A percentile compares a stretch with the other conserved stretches of the same genome.
phyloP scores from a whole-genome alignment of 2,113 vertebrate genomes.

The Scolopax mira region DNA sequence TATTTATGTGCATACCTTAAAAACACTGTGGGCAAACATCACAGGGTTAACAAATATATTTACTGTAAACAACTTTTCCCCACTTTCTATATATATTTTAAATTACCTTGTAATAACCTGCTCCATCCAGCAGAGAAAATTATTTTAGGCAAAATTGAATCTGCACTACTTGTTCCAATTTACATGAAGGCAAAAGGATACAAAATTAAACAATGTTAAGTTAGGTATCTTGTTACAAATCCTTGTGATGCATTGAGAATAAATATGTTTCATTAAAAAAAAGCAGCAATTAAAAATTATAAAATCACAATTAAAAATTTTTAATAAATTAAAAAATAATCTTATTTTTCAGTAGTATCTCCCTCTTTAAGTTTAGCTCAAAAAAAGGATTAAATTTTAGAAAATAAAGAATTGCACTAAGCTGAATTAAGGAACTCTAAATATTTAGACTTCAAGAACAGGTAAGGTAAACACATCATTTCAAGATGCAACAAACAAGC shows the following conservation, averaged over 20 bases:
- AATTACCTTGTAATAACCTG: constrained; percentile 32
- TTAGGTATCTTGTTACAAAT: background rate
- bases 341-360: background rate
- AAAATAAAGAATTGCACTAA: background rate
- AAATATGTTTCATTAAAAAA: background rate
- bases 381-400: background rate
- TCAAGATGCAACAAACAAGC: background rate
- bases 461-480: background rate
- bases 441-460: background rate
- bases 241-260: background rate
- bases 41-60: constrained; percentile 41
- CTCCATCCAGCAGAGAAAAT: constrained; percentile 27
- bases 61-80: constrained; percentile 32
- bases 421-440: background rate
- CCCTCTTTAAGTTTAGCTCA: background rate
- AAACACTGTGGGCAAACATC: constrained; percentile 51
- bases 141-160: constrained; percentile 22
- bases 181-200: background rate
- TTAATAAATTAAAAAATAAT: background rate
- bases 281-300: background rate
- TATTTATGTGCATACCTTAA: constrained; percentile 46
- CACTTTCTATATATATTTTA: constrained; percentile 7
- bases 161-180: background rate
- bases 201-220: background rate
- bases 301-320: background rate